These are phyloP conservation scores for Drosophila bocki DNA, from an alignment of 1,140 invertebrate species.

Conservation along the genomic window DNA sequence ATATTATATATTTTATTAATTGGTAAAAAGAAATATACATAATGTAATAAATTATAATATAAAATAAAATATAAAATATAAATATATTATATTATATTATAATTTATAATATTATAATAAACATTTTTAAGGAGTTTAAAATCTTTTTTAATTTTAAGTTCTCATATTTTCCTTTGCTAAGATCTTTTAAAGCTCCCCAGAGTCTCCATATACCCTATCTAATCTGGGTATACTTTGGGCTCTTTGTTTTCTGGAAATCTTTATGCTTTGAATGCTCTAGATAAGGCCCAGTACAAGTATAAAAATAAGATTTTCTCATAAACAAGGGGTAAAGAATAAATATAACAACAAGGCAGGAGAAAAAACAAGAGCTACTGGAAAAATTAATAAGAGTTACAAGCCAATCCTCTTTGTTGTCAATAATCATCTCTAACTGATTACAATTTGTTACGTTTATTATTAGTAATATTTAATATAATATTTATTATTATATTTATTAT, in stretches of 20 bases:
- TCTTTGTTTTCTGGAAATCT: slow-evolving; percentile 12
- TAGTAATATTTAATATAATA: not conserved
- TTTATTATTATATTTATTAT: no score
- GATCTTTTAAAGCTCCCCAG: not conserved
- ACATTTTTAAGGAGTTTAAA: no score
- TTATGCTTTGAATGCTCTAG: not conserved
- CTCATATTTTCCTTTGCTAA: not conserved
- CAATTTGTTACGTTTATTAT: not conserved
- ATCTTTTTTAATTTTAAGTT: not conserved
- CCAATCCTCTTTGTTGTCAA: not conserved
- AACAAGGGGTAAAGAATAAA: not conserved
- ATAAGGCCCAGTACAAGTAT: slow-evolving; percentile 1
- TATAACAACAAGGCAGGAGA: not conserved
- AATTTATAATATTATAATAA: no score
- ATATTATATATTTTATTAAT: no score
- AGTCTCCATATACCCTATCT: no score
- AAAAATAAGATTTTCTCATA: not conserved
- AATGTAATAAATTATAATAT: no score
- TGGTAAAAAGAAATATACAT: no score
- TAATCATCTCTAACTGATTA: no score
- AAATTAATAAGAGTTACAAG: not conserved
- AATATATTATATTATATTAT: no score
- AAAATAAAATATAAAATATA: no score
- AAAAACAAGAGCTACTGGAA: not conserved
- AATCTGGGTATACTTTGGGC: not conserved